phyloP scores from a whole-genome alignment of 2,797 vertebrate species.

The Sciurus vulgaris region DNA sequence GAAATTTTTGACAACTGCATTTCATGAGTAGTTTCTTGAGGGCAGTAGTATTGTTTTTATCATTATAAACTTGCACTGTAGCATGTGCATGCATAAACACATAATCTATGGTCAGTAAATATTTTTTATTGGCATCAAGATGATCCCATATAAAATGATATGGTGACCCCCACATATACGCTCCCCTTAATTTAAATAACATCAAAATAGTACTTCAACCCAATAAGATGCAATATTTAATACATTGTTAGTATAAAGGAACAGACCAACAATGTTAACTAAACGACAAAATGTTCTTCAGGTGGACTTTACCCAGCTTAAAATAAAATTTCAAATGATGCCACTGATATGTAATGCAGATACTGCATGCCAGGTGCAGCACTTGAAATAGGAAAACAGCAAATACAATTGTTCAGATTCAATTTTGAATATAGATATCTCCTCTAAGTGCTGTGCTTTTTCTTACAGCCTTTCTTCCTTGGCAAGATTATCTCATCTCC shows the following conservation, averaged over 20 bases:
- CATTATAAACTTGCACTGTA: background rate
- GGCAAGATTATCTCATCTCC: slow-evolving; percentile 79
- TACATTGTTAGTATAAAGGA: slow-evolving; percentile 34
- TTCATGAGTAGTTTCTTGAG: background rate
- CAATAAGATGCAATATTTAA: slow-evolving; percentile 49
- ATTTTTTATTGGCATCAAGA: background rate
- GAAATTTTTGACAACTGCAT: background rate
- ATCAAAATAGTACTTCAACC: background rate
- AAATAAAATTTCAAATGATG: slow-evolving; percentile 58
- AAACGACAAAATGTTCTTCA: slow-evolving; percentile 26
- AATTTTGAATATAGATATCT: slow-evolving; percentile 59
- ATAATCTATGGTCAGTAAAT: background rate
- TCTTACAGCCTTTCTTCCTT: slow-evolving; percentile 72
- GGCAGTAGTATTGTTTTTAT: background rate
- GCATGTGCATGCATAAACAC: background rate
- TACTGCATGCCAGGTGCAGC: background rate
- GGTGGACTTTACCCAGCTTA: background rate
- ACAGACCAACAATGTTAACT: slow-evolving; percentile 15
- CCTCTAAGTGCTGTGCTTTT: slow-evolving; percentile 72
- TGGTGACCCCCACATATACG: background rate
- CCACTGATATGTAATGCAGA: slow-evolving; percentile 32
- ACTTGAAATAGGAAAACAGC: slow-evolving; percentile 52
- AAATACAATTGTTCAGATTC: slow-evolving; percentile 49
- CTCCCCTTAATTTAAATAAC: slow-evolving; percentile 50
- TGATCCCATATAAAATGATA: slow-evolving; percentile 26